Conservation (phyloP, 2,888 invertebrate species). For the Agrotis segetum region DNA sequence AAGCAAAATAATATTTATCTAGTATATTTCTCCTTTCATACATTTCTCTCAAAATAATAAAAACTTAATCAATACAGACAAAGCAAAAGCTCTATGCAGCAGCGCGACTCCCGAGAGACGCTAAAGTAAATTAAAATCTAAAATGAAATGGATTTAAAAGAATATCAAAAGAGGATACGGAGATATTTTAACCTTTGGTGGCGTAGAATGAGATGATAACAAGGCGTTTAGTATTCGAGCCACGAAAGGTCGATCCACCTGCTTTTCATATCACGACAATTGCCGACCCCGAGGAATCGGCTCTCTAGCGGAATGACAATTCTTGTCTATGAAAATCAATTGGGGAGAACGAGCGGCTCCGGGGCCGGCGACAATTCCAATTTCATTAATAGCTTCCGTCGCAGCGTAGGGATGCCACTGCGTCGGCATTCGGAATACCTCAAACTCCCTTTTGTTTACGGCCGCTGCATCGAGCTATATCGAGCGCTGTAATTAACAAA, state of each 20-base stretch:
- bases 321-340: constrained; percentile 89
- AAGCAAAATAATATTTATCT: constrained; percentile 22
- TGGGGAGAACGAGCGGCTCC: constrained; percentile 81
- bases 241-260: constrained; percentile 87
- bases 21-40: constrained; percentile 17
- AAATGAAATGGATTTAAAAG: constrained; percentile 76
- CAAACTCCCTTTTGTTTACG: constrained; percentile 60
- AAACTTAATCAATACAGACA: constrained; percentile 59
- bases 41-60: constrained; percentile 41
- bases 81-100: constrained; percentile 53
- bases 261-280: constrained; percentile 90
- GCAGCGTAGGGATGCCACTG: constrained; percentile 74
- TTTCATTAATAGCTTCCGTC: constrained; percentile 87
- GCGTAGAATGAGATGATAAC: constrained; percentile 86
- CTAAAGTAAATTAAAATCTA: constrained; percentile 76
- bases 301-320: constrained; percentile 86
- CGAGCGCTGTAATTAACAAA: constrained; percentile 66
- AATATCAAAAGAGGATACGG: constrained; percentile 78
- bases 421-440: constrained; percentile 62
- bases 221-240: constrained; percentile 86
- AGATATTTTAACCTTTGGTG: constrained; percentile 84
- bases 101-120: constrained; percentile 64
- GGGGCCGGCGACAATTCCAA: constrained; percentile 83
- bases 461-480: constrained; percentile 54
- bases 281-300: constrained; percentile 85